These are phyloP conservation scores for Hirtodrosophila confusa DNA, from an alignment of 2,888 invertebrate genomes.

Conservation along the genomic window DNA sequence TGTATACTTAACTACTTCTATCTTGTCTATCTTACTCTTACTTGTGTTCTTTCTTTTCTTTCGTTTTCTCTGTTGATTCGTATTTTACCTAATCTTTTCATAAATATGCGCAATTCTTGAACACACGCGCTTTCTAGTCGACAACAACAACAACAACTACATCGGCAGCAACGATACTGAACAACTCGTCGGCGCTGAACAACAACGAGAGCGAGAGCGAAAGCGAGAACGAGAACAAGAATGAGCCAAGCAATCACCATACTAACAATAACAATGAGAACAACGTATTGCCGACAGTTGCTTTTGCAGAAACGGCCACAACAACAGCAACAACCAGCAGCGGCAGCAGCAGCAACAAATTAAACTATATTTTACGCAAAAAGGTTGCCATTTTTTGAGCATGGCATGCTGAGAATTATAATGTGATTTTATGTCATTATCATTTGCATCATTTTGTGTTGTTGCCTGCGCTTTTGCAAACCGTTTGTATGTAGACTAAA, in stretches of 20 bases:
- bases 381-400: constrained; percentile 73
- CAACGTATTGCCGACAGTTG: constrained; percentile 28
- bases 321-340: constrained; percentile 39
- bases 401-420: constrained; percentile 65
- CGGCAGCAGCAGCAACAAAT: constrained; percentile 64
- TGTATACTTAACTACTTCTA: constrained; percentile 37
- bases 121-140: constrained; percentile 56
- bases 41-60: constrained; percentile 70
- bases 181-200: constrained; percentile 62
- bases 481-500: constrained; percentile 52
- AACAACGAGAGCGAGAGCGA: constrained; percentile 61
- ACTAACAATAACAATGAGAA: constrained; percentile 43
- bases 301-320: constrained; percentile 19
- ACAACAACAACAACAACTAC: constrained; percentile 58
- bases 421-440: constrained; percentile 42
- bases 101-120: constrained; percentile 45
- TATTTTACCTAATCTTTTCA: constrained; percentile 56
- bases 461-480: constrained; percentile 52
- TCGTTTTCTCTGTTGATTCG: constrained; percentile 65
- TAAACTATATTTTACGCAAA: constrained; percentile 75
- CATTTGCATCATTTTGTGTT: constrained; percentile 47
- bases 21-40: constrained; percentile 67
- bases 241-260: neutral
- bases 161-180: constrained; percentile 38
- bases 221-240: constrained; percentile 28